Evolutionary conservation across 2,888 invertebrate genomes (phyloP).

Genomic region (Eutolmus rufibarbis): DNA sequence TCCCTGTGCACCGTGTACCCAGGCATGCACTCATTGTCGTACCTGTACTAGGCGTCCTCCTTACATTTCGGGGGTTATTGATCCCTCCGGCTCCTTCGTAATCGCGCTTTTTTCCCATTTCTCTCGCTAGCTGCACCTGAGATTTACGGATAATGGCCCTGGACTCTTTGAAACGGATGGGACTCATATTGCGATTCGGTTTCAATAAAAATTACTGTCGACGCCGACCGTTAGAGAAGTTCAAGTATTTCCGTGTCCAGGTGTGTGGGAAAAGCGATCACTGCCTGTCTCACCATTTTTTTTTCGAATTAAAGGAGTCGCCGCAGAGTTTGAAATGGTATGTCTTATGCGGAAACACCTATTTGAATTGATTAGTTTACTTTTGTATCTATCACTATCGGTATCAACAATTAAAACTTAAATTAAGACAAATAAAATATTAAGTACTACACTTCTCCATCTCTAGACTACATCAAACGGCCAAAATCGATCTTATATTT

Average conservation of each 20-base stretch:
- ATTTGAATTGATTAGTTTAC: no score
- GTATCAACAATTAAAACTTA: no score
- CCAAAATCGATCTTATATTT: no score
- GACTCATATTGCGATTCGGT: constrained; percentile 16
- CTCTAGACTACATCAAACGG: no score
- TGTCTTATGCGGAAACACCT: no score
- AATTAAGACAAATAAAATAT: no score
- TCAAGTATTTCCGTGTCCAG: background rate
- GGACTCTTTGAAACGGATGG: background rate
- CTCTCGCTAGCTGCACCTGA: background rate
- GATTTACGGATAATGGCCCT: background rate
- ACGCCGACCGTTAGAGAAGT: background rate
- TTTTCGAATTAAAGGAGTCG: background rate
- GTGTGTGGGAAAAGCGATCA: background rate
- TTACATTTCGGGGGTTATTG: constrained; percentile 22
- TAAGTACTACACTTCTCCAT: no score
- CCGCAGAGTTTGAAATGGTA: background rate
- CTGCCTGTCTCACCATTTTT: background rate
- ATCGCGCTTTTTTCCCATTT: background rate
- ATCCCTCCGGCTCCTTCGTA: background rate
- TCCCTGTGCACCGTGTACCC: background rate
- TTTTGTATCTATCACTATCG: no score
- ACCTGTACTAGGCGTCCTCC: background rate
- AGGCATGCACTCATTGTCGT: background rate
- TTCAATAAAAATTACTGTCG: background rate